Evolutionary conservation across 2,797 vertebrate species (phyloP).

Genomic region (Leptodactylus fallax): DNA sequence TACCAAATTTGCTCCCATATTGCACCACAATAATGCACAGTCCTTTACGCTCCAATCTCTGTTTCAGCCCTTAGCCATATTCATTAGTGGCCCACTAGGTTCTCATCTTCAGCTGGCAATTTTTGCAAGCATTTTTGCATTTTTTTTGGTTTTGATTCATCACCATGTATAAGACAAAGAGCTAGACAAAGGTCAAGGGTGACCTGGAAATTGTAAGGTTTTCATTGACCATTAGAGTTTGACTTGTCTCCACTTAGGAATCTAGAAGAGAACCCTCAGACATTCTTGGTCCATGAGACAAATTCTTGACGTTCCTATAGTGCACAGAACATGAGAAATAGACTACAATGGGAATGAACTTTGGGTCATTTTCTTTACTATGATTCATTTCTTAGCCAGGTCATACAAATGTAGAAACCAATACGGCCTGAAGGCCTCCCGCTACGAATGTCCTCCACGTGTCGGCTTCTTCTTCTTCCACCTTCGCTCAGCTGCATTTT

Average conservation of each 20-base stretch:
- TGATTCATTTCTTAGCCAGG: neutral
- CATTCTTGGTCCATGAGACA: neutral
- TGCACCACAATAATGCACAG: no score
- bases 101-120: no score
- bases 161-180: neutral
- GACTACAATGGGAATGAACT: neutral
- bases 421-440: neutral
- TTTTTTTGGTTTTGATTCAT: neutral
- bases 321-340: no score
- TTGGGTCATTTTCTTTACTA: neutral
- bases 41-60: no score
- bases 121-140: no score
- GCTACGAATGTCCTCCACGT: conserved; percentile 7
- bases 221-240: neutral
- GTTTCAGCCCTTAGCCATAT: no score
- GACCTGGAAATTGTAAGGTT: neutral
- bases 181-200: neutral
- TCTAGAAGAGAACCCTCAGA: neutral
- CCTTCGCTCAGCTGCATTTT: conserved; percentile 26
- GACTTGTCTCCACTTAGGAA: no score
- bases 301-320: neutral
- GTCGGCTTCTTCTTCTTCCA: neutral
- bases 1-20: no score
- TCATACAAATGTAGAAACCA: neutral
- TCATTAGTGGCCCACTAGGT: no score